Evolutionary conservation across 2,888 invertebrate species (phyloP).

Genomic region (Stegophylla sp.): DNA sequence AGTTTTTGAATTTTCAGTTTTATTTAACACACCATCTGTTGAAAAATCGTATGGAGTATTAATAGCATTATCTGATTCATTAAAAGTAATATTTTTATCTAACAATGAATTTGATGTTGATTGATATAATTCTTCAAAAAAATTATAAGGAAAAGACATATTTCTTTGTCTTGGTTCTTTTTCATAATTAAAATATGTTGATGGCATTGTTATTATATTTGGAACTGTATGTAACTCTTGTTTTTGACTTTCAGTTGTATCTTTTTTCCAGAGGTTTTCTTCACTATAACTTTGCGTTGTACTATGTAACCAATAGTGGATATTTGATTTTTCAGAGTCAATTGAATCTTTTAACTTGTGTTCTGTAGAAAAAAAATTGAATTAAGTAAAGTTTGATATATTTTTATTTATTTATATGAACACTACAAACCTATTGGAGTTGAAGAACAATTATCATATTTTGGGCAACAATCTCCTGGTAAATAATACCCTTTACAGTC

Average conservation of each 20-base stretch:
- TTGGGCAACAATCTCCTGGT: constrained; percentile 79
- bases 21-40: not conserved
- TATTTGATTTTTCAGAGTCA: not conserved
- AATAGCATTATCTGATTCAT: not conserved
- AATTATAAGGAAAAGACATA: not conserved
- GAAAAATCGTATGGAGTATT: constrained; percentile 1
- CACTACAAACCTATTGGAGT: constrained; percentile 67
- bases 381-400: not conserved
- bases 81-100: not conserved
- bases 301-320: constrained; percentile 10
- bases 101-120: not conserved
- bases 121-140: not conserved
- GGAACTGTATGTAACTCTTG: constrained; percentile 25
- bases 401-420: not conserved
- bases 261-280: constrained; percentile 53
- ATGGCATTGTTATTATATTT: constrained; percentile 4
- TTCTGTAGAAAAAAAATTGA: constrained; percentile 26
- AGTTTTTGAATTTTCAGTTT: constrained; percentile 6
- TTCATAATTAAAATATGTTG: not conserved
- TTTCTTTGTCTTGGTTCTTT: not conserved
- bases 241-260: constrained; percentile 18
- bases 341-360: constrained; percentile 4
- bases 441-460: constrained; percentile 81
- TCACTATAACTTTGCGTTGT: constrained; percentile 26
- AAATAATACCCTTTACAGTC: constrained; percentile 78